phyloP scores from a whole-genome alignment of 2,888 invertebrate genomes.

The Busseola fusca region DNA sequence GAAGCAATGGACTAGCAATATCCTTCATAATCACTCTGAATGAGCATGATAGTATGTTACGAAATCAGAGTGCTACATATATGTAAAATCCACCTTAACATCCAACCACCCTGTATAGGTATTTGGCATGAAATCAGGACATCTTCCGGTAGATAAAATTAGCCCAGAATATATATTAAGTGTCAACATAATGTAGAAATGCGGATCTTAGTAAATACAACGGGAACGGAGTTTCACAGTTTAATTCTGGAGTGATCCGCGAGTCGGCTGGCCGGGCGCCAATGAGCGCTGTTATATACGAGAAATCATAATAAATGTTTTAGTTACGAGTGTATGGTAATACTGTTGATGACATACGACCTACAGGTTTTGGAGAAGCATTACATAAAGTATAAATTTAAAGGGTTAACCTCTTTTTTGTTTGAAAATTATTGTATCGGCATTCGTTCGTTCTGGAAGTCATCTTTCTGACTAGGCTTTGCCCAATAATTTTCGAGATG shows the following conservation, averaged over 20 bases:
- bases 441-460: not conserved
- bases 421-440: not conserved
- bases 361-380: slow-evolving; percentile 28
- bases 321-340: slow-evolving; percentile 53
- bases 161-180: slow-evolving; percentile 27
- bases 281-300: slow-evolving; percentile 62
- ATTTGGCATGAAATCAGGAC: slow-evolving; percentile 12
- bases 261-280: slow-evolving; percentile 67
- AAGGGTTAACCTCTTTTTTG: not conserved
- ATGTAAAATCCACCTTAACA: not conserved
- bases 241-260: slow-evolving; percentile 71
- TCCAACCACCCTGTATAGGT: slow-evolving; percentile 6
- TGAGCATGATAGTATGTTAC: too few species aligned
- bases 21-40: too few species aligned
- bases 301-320: slow-evolving; percentile 64
- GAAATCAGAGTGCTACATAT: too few species aligned
- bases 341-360: slow-evolving; percentile 48
- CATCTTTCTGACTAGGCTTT: not conserved
- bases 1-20: too few species aligned
- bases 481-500: too few species aligned
- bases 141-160: slow-evolving; percentile 29
- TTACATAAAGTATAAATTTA: slow-evolving; percentile 17
- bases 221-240: slow-evolving; percentile 52
- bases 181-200: slow-evolving; percentile 47
- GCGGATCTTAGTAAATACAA: slow-evolving; percentile 43